Percentiles rank a stretch among this genome's conserved stretches.
Conservation (phyloP, 1,140 invertebrate species). For the Rhagoletis pomonella region DNA sequence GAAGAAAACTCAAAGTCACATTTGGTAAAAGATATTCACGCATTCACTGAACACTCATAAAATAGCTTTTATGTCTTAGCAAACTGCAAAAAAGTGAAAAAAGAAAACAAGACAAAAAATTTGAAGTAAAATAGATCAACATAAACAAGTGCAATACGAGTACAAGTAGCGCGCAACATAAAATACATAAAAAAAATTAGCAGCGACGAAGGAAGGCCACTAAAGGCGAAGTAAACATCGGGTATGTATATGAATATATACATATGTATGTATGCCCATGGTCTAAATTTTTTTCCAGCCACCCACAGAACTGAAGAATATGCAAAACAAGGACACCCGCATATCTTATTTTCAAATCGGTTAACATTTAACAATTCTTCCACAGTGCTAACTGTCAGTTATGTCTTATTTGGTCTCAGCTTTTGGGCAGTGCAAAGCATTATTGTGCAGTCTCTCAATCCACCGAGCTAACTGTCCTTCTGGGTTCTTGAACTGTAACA, state of each 20-base stretch:
- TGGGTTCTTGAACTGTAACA: too few relatives aligned
- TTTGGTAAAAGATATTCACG: background rate
- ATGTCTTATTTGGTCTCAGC: too few relatives aligned
- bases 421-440: too few relatives aligned
- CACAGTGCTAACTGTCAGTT: too few relatives aligned
- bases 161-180: background rate
- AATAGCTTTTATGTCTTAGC: conserved; percentile 15
- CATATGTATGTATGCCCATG: too few relatives aligned
- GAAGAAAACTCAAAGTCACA: background rate
- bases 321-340: too few relatives aligned
- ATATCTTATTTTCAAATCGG: too few relatives aligned
- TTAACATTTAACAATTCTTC: too few relatives aligned
- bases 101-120: conserved; percentile 11
- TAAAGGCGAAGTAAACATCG: background rate
- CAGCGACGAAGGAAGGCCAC: background rate
- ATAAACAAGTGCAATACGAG: background rate
- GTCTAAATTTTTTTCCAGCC: too few relatives aligned
- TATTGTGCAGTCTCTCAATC: too few relatives aligned
- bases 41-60: conserved; percentile 26
- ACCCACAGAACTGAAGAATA: too few relatives aligned
- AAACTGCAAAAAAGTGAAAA: conserved; percentile 9
- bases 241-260: background rate
- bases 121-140: background rate
- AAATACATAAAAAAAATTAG: background rate
- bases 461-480: too few relatives aligned